phyloP scores from a whole-genome alignment of 2,113 vertebrate genomes.

The Ptilorrhoa leucosticta region DNA sequence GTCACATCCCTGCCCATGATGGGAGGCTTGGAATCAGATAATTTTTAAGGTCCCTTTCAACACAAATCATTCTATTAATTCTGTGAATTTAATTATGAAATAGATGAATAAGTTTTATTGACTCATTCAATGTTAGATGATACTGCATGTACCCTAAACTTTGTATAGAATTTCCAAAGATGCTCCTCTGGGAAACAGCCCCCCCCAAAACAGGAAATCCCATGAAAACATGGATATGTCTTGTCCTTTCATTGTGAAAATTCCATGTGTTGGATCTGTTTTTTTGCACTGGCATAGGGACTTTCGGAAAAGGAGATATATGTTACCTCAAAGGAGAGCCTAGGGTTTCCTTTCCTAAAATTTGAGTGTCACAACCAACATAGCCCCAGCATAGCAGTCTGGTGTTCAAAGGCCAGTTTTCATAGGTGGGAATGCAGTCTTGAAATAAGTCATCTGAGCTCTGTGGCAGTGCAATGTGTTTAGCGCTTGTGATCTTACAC shows the following conservation, averaged over 20 bases:
- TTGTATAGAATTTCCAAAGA: neutral
- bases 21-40: neutral
- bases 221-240: fast-evolving
- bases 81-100: neutral
- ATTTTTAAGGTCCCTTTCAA: neutral
- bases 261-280: fast-evolving
- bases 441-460: neutral
- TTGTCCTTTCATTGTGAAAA: neutral
- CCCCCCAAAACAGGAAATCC: neutral
- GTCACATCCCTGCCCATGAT: neutral
- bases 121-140: neutral
- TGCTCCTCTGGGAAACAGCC: fast-evolving
- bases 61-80: neutral
- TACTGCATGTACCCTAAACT: neutral
- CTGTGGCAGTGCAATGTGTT: neutral
- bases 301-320: neutral
- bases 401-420: neutral
- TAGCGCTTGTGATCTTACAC: neutral
- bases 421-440: neutral
- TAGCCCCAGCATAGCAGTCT: neutral
- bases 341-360: neutral
- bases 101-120: neutral
- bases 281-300: neutral
- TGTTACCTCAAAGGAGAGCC: neutral
- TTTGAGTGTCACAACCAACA: neutral